These are phyloP conservation scores for Ciconia maguari DNA, from an alignment of 2,113 vertebrate species.

Conservation along the genomic window DNA sequence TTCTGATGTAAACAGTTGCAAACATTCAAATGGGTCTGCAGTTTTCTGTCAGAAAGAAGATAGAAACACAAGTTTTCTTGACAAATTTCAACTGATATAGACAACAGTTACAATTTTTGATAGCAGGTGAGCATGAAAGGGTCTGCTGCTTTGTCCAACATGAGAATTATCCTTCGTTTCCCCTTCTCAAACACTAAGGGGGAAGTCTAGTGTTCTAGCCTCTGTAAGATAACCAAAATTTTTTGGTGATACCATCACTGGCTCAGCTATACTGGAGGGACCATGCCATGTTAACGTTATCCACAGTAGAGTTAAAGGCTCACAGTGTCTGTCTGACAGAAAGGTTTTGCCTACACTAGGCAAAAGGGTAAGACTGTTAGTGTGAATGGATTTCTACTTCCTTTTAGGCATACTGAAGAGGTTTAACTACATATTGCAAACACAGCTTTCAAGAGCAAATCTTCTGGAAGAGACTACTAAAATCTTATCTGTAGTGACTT, in stretches of 20 bases:
- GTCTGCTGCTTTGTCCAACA: not conserved
- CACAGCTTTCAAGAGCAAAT: not conserved
- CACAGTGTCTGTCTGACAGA: not conserved
- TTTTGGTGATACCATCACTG: not conserved
- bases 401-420: not conserved
- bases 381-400: not conserved
- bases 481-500: not conserved
- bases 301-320: not conserved
- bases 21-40: not conserved
- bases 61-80: not conserved
- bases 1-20: not conserved
- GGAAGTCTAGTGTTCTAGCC: not conserved
- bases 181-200: not conserved
- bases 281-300: accelerated
- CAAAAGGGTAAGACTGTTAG: not conserved
- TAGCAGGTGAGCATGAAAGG: not conserved
- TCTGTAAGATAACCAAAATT: not conserved
- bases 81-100: not conserved
- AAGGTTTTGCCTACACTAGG: not conserved
- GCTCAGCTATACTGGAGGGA: not conserved
- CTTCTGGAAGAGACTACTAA: not conserved
- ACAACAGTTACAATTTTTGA: not conserved
- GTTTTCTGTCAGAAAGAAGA: not conserved
- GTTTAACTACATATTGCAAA: not conserved
- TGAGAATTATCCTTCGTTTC: not conserved